Base-by-base conservation (phyloP, 2,888 invertebrate genomes). In the Catocala sponsa region DNA sequence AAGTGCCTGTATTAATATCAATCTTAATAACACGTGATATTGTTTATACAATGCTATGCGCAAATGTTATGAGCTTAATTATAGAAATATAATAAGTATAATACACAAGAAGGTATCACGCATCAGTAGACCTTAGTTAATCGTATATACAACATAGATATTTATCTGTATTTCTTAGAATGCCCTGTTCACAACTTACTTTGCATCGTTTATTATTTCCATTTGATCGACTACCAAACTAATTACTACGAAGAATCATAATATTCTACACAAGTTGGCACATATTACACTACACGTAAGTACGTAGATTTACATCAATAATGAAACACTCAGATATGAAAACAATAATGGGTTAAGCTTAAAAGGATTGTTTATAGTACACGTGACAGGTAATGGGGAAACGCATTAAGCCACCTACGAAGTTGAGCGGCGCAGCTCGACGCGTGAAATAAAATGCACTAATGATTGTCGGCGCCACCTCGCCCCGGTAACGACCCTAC, bases 301-400 rank as follows among this genome's bases (percentile, higher is more conserved):
- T 25, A 63, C 42, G 35, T 9, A 43, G 54, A 50, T 42, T 49
- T 59, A 57, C 47, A 65, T 63, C 51, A 63, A 58, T 63, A 68
- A 63, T 57, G 60, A 58, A 67, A 60, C 41, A 61, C 48, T 55
- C 47, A 12, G 65, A 68, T 65, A 63, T 65, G 68, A 74, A 81
- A 84, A 80, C 80, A 85, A 84, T 83, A 79, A 79, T 71, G 73
- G 64, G 65, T 66, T 68, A 58, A 67, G 64, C 52, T 68, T 77
- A 74, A 79, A 81, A 82, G 79, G 80, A 85, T 82, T 82, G 80
- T 83, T 81, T 79, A 85, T 84, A 75, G 80, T 74, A 76, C 81
- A 84, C 81, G 84, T 87, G 86, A 85, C 84, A 87, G 84, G 81
- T 91, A 91, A 91, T 91, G 89, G 84, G 77, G 72, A 81, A 90